These are phyloP conservation scores for Orchestia grillus DNA, from an alignment of 1,140 invertebrate genomes.

Conservation along the genomic window DNA sequence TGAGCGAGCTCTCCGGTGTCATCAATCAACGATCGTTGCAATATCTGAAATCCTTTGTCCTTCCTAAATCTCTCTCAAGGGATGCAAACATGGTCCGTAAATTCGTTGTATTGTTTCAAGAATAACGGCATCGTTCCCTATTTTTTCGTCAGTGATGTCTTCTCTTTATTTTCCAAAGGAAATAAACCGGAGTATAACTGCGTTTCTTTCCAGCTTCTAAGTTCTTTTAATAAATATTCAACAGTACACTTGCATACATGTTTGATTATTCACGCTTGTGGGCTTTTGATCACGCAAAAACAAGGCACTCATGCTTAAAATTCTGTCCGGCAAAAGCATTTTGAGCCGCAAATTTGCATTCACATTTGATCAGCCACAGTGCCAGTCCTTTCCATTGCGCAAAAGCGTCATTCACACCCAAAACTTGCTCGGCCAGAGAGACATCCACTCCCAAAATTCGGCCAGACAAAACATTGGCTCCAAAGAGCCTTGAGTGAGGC, in stretches of 20 bases:
- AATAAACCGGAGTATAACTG: neutral
- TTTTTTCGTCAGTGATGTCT: neutral
- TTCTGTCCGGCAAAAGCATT: neutral
- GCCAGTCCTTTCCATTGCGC: neutral
- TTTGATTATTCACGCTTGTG: neutral
- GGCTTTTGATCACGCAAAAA: neutral
- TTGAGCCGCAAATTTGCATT: neutral
- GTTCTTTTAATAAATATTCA: neutral
- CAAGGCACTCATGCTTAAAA: neutral
- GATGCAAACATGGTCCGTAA: conserved; percentile 4
- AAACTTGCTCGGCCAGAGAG: neutral
- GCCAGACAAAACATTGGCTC: neutral
- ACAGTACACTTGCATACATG: neutral
- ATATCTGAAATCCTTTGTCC: conserved; percentile 26
- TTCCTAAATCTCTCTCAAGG: conserved; percentile 20
- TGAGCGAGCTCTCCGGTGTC: neutral
- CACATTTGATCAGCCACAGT: neutral
- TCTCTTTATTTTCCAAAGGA: neutral
- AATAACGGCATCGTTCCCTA: neutral
- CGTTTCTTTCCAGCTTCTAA: neutral
- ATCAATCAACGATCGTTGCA: conserved; percentile 8
- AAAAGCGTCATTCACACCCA: neutral
- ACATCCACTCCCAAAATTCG: neutral
- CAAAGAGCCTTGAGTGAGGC: conserved; percentile 28
- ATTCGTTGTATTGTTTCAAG: conserved; percentile 18